These are phyloP conservation scores for Epinephelus malabaricus DNA, from an alignment of 2,797 vertebrate species.

Conservation along the genomic window DNA sequence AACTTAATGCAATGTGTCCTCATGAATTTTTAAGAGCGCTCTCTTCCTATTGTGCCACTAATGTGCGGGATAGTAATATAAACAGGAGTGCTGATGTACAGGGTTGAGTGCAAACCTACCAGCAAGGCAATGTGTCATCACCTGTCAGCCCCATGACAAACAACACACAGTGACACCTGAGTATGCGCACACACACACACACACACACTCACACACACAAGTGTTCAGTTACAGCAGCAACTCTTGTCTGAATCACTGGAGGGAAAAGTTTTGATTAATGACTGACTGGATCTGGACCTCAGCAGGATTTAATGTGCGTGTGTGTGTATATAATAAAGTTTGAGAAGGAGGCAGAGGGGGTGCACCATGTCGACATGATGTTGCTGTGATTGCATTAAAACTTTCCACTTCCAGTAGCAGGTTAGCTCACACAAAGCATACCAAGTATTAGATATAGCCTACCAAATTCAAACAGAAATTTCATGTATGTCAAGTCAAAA, in stretches of 20 bases:
- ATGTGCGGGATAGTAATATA: slow-evolving; percentile 52
- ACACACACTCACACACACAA: neutral
- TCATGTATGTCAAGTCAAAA: neutral
- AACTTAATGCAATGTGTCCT: slow-evolving; percentile 71
- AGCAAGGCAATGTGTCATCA: slow-evolving; percentile 37
- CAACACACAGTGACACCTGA: slow-evolving; percentile 39
- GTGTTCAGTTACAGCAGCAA: slow-evolving; percentile 7
- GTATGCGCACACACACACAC: neutral
- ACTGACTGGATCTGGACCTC: slow-evolving; percentile 23
- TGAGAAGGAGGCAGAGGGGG: neutral
- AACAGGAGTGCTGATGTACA: slow-evolving; percentile 57
- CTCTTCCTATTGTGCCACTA: slow-evolving; percentile 67
- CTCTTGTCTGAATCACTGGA: slow-evolving; percentile 22
- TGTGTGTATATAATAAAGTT: neutral
- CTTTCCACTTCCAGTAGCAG: neutral
- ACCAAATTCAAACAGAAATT: neutral
- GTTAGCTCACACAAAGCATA: neutral
- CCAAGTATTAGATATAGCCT: neutral
- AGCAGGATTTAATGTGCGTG: slow-evolving; percentile 28
- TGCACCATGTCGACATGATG: neutral
- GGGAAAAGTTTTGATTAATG: slow-evolving; percentile 14
- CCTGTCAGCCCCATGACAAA: slow-evolving; percentile 39
- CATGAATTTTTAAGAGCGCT: slow-evolving; percentile 73
- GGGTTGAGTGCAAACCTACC: slow-evolving; percentile 34
- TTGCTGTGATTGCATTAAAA: neutral